Evolutionary conservation across 2,888 invertebrate species (phyloP), one percentile per base, ranked within the genome.

Genomic region (Morpho deidamia): DNA sequence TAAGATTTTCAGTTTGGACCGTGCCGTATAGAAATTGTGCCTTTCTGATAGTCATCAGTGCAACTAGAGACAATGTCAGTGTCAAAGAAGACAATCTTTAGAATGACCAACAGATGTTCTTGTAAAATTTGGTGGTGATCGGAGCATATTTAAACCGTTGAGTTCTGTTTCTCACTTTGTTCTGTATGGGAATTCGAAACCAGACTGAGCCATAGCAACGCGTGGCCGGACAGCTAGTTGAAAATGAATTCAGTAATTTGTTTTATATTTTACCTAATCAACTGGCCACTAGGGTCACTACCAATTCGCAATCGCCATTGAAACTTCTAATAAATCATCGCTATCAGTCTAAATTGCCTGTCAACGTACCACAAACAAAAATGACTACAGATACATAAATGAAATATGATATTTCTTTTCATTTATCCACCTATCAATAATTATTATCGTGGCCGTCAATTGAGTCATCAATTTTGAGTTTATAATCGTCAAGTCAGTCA

Each of bases 391-490:
- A 65, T 69, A 70, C 67, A 60, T 67, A 64, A 72, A 80, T 78
- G 74, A 78, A 72, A 71, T 72, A 75, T 72, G 65, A 67, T 69
- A 70, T 73, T 72, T 69, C 64, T 69, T 73, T 77, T 69, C 66
- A 74, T 75, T 67, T 71, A 72, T 68, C 61, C 59, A 67, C 68
- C 71, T 66, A 72, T 76, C 70, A 72, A 73, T 73, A 70, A 71
- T 70, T 68, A 70, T 67, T 67, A 68, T 66, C 57, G 65, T 67
- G 63, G 64, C 61, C 39, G 56, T 53, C 11, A 72, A 83, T 84
- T 74, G 72, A 82, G 71, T 73, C 80, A 83, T 85, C 76, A 81
- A 78, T 78, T 76, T 76, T 79, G 76, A 81, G 80, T 80, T 78
- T 66, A 62, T 55, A 59, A 57, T 59, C 54, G 51, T 57, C 51